A percentile compares a stretch with the other conserved stretches of the same genome.
Evolutionary conservation across 1,140 invertebrate genomes (phyloP).

Genomic region (Ylistrum balloti): DNA sequence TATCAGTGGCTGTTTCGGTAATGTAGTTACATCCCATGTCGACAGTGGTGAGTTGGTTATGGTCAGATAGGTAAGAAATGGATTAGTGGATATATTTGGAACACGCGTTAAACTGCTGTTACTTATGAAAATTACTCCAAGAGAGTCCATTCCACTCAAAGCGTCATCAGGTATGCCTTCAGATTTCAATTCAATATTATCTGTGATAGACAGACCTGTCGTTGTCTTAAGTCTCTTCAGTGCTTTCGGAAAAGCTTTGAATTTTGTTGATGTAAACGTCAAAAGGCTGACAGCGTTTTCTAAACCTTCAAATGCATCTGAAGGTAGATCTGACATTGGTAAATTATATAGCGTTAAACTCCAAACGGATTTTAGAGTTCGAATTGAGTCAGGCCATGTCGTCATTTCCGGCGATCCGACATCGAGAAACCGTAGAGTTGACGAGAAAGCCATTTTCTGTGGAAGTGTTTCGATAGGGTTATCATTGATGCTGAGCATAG

Average conservation of each 20-base stretch:
- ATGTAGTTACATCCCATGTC: too few species aligned
- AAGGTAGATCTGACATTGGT: not conserved
- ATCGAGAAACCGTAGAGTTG: not conserved
- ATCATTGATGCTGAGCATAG: not conserved
- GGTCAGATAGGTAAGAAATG: too few species aligned
- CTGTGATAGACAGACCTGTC: too few species aligned
- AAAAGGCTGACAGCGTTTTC: not conserved
- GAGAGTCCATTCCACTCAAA: too few species aligned
- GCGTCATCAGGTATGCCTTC: too few species aligned
- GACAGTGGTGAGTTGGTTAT: too few species aligned
- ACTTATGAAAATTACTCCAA: too few species aligned
- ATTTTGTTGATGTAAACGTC: not conserved
- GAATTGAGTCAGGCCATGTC: not conserved
- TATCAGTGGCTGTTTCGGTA: too few species aligned
- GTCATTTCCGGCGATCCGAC: not conserved
- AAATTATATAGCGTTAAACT: not conserved
- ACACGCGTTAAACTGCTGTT: too few species aligned
- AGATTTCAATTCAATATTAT: too few species aligned
- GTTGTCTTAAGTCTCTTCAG: too few species aligned
- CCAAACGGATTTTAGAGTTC: not conserved
- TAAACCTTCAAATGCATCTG: not conserved
- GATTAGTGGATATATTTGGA: too few species aligned
- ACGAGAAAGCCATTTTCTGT: not conserved
- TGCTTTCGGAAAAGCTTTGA: not conserved
- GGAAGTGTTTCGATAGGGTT: not conserved